Percentiles rank a stretch among this genome's conserved stretches.
Evolutionary conservation across 2,888 invertebrate genomes (phyloP).

Genomic region (Chaetogeoica ovagalla): DNA sequence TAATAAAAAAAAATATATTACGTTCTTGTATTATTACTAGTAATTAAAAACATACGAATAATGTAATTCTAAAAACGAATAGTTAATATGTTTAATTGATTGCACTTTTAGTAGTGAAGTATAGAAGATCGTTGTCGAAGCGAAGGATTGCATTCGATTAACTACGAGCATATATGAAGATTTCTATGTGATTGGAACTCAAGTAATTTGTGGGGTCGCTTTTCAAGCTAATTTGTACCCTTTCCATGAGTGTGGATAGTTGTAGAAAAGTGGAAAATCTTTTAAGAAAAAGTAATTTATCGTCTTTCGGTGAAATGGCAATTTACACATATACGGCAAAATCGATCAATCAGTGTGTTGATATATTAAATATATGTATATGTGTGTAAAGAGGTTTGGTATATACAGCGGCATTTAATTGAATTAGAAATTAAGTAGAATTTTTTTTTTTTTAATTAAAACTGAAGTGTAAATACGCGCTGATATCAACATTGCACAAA

Average conservation of each 20-base stretch:
- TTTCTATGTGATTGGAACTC: not conserved
- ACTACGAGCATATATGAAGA: constrained; percentile 8
- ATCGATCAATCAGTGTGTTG: constrained; percentile 48
- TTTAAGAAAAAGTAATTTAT: constrained; percentile 47
- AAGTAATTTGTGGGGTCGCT: constrained; percentile 43
- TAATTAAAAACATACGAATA: too few species aligned
- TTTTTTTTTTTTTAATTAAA: not conserved
- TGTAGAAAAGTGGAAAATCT: constrained; percentile 34
- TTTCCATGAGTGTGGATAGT: constrained; percentile 27
- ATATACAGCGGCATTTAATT: constrained; percentile 23
- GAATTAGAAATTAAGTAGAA: constrained; percentile 8
- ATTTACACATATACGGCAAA: constrained; percentile 43
- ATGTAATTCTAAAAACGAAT: not conserved
- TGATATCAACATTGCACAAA: not conserved
- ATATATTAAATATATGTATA: not conserved
- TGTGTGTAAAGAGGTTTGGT: not conserved
- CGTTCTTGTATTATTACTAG: too few species aligned
- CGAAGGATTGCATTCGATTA: not conserved
- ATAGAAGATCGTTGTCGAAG: not conserved
- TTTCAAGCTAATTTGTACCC: constrained; percentile 43
- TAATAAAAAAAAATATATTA: too few species aligned
- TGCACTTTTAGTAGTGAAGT: not conserved
- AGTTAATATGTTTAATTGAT: constrained; percentile 1
- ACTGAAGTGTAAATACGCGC: not conserved
- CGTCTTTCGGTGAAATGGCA: constrained; percentile 38